phyloP scores from a whole-genome alignment of 2,113 vertebrate genomes.

The Rhadina sibilatrix region DNA sequence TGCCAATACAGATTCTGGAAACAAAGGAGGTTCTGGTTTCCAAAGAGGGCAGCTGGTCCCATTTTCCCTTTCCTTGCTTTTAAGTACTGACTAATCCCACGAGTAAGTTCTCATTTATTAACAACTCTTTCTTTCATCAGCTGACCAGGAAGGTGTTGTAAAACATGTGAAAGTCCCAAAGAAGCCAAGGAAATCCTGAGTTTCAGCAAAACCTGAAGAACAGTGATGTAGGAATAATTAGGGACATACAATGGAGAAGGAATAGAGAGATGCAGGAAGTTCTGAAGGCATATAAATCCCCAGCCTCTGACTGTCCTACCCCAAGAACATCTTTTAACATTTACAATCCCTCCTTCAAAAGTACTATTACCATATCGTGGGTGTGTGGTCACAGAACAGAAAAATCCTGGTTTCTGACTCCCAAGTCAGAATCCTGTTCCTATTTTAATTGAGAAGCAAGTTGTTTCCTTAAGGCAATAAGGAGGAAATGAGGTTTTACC shows the following conservation, averaged over 20 bases:
- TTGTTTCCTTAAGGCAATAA: neutral
- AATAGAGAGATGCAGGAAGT: neutral
- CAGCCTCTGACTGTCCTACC: neutral
- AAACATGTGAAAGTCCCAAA: neutral
- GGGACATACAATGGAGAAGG: neutral
- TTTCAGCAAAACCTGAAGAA: conserved; percentile 25
- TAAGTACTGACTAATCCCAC: neutral
- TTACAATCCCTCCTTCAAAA: neutral
- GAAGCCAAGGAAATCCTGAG: neutral
- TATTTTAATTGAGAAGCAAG: neutral
- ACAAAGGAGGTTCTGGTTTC: neutral
- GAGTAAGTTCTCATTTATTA: neutral
- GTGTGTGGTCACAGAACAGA: neutral
- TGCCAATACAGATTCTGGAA: neutral
- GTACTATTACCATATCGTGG: neutral
- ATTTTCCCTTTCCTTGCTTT: neutral
- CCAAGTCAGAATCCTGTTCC: neutral
- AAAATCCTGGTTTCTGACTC: neutral
- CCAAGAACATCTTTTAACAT: neutral
- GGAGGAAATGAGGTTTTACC: neutral
- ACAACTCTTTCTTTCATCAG: neutral
- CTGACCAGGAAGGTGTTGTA: neutral
- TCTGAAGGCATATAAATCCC: neutral
- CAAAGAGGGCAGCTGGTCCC: neutral
- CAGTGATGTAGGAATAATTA: neutral